A percentile compares a stretch with the other conserved stretches of the same genome.
Conservation (phyloP, 2,797 vertebrate species). For the Periophthalmus magnuspinnatus region DNA sequence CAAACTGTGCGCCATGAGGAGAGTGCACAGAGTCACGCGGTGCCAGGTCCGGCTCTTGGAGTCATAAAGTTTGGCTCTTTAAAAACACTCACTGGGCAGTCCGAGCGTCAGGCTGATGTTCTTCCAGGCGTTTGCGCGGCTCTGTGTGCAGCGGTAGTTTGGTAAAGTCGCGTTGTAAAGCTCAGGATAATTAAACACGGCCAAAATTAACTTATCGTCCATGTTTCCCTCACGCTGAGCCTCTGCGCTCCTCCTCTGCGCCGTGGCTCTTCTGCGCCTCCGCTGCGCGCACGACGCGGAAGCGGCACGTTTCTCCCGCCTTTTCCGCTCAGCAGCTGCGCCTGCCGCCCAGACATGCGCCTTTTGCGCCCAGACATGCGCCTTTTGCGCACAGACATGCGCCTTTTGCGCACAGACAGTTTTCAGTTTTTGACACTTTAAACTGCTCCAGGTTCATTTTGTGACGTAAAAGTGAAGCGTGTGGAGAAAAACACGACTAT, state of each 20-base stretch:
- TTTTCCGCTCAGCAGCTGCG: conserved; percentile 70
- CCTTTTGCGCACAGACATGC: no score
- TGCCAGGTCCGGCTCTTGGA: no score
- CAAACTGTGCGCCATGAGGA: no score
- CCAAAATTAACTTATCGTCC: conserved; percentile 76
- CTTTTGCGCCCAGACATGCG: no score
- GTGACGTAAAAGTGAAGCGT: no score
- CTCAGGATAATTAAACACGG: conserved; percentile 71
- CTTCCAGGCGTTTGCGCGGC: conserved; percentile 66
- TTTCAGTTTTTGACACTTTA: no score
- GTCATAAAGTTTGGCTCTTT: conserved; percentile 31
- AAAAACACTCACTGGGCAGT: conserved; percentile 68
- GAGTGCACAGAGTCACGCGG: no score
- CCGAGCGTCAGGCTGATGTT: conserved; percentile 61
- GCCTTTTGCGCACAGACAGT: no score
- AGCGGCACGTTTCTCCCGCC: conserved; percentile 72
- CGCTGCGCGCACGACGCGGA: conserved; percentile 58
- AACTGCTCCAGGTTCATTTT: no score
- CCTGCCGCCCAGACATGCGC: conserved; percentile 48
- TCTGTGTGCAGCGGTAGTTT: conserved; percentile 73
- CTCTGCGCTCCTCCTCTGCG: no score
- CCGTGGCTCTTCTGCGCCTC: no score
- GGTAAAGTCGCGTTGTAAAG: conserved; percentile 72
- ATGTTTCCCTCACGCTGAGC: conserved; percentile 57
- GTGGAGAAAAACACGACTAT: no score